Conservation (phyloP, 2,888 invertebrate species). For the Cacoxenus indagator region DNA sequence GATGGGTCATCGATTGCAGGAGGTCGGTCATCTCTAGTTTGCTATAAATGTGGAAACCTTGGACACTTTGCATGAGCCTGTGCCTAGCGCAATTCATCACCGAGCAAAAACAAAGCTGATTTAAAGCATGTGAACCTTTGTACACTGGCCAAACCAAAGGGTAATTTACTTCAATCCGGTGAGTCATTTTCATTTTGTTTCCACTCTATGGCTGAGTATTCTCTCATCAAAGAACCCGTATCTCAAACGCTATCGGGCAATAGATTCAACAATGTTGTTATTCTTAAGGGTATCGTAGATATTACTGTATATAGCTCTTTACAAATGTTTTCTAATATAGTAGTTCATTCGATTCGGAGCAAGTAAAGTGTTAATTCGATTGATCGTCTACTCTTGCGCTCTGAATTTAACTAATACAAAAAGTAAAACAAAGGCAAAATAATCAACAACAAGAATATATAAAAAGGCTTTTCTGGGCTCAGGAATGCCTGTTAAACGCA, state of each 20-base stretch:
- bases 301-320: not conserved
- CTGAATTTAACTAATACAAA: no score
- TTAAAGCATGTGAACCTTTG: not conserved
- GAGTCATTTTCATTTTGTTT: not conserved
- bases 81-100: not conserved
- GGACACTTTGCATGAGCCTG: not conserved
- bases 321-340: no score
- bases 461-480: no score
- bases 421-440: no score
- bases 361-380: no score
- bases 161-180: not conserved
- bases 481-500: no score
- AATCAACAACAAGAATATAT: no score
- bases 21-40: no score
- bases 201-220: not conserved
- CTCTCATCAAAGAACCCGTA: not conserved
- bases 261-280: not conserved
- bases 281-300: not conserved
- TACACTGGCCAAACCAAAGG: not conserved
- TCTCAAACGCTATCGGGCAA: not conserved
- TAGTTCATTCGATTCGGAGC: no score
- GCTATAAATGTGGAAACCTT: not conserved
- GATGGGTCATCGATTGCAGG: not conserved
- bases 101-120: not conserved
- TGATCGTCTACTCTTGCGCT: no score